Evolutionary conservation across 1,140 invertebrate genomes (phyloP).

Genomic region (Thereuonema tuberculata): DNA sequence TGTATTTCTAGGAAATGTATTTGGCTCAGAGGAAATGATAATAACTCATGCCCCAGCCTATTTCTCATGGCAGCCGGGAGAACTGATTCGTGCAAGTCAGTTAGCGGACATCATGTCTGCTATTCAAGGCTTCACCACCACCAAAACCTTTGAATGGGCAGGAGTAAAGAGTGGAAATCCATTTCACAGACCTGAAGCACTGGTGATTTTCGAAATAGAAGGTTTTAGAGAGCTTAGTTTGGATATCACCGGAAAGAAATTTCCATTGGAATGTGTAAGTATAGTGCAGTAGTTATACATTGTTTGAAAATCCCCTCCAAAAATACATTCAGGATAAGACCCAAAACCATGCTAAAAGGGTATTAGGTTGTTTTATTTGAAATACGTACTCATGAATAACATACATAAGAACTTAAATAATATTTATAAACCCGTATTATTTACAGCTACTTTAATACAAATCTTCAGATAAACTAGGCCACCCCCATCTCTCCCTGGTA

Average conservation of each 20-base stretch:
- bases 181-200: constrained; percentile 58
- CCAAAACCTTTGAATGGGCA: not conserved
- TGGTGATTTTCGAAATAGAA: constrained; percentile 55
- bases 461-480: too few species aligned
- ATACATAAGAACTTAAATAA: not conserved
- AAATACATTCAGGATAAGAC: not conserved
- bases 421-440: too few species aligned
- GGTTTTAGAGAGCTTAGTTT: constrained; percentile 38
- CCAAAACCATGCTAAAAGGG: not conserved
- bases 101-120: not conserved
- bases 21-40: too few species aligned
- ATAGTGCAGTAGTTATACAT: constrained; percentile 11
- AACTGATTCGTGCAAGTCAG: not conserved
- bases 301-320: not conserved
- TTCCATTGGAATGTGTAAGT: constrained; percentile 36
- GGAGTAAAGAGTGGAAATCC: constrained; percentile 28
- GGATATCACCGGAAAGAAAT: constrained; percentile 38
- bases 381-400: not conserved
- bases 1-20: too few species aligned
- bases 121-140: not conserved
- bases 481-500: too few species aligned
- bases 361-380: not conserved
- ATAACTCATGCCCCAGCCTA: not conserved
- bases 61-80: not conserved
- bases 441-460: too few species aligned